Evolutionary conservation across 2,797 vertebrate species (phyloP).

Genomic region (Esox masquinongy): DNA sequence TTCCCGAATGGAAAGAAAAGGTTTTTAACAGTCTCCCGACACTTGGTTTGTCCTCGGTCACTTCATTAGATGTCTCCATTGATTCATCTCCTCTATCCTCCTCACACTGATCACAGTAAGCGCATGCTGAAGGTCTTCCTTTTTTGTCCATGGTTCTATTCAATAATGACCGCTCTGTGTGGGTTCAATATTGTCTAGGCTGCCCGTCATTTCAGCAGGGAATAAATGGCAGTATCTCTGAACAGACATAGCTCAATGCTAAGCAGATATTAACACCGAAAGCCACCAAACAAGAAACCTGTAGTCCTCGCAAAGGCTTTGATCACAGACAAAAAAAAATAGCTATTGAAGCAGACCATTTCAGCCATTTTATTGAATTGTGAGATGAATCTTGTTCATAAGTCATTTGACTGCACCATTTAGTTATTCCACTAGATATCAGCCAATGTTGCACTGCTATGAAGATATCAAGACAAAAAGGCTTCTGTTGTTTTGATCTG

Average conservation of each 20-base stretch:
- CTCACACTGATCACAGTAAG: conserved; percentile 5
- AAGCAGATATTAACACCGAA: conserved; percentile 12
- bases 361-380: conserved; percentile 39
- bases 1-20: conserved; percentile 14
- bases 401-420: conserved; percentile 14
- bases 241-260: conserved; percentile 26
- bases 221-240: conserved; percentile 1
- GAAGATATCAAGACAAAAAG: not conserved
- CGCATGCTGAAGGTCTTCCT: not conserved
- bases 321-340: conserved; percentile 3
- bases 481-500: not conserved
- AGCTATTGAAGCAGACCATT: not conserved
- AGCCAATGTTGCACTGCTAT: not conserved
- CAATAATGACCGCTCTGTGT: not conserved
- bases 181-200: conserved; percentile 12
- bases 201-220: not conserved
- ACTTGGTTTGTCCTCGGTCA: conserved; percentile 9
- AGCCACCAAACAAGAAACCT: not conserved
- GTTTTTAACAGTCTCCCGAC: not conserved
- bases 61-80: not conserved
- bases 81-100: not conserved
- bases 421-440: conserved; percentile 2
- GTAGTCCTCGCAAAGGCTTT: not conserved
- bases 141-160: conserved; percentile 4
- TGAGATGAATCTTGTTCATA: conserved; percentile 12